These are phyloP conservation scores for Thyatira batis DNA, from an alignment of 2,888 invertebrate species.

Conservation along the genomic window DNA sequence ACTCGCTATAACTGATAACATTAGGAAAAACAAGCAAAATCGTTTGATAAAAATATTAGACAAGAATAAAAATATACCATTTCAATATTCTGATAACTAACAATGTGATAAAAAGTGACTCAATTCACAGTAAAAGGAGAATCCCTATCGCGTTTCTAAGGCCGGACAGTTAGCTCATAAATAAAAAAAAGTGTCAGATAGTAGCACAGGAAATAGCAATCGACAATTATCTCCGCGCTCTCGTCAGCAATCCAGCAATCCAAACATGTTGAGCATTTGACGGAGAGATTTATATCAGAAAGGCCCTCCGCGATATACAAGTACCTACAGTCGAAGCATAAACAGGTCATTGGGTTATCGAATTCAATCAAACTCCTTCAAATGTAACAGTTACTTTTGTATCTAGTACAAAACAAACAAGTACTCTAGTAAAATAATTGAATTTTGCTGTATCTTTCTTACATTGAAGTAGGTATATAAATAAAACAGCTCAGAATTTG, in stretches of 20 bases:
- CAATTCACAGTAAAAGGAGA: conserved; percentile 2
- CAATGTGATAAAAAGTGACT: not conserved
- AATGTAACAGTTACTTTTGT: conserved; percentile 12
- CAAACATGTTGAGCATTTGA: conserved; percentile 41
- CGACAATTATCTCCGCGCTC: conserved; percentile 62
- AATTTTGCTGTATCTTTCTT: no score
- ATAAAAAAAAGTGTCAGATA: conserved; percentile 61
- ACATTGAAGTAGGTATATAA: no score
- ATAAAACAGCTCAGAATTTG: no score
- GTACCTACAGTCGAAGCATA: conserved; percentile 27
- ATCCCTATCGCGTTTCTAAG: conserved; percentile 19
- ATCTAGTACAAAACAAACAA: not conserved
- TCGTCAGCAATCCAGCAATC: conserved; percentile 35
- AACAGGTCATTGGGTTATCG: conserved; percentile 40
- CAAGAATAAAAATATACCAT: not conserved
- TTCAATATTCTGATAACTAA: not conserved
- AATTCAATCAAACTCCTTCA: conserved; percentile 34
- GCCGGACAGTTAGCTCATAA: conserved; percentile 46
- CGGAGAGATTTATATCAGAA: conserved; percentile 54
- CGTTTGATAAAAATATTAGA: not conserved
- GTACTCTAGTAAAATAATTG: no score
- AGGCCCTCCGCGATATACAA: conserved; percentile 24
- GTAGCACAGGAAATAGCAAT: conserved; percentile 74
- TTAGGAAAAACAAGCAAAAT: not conserved
- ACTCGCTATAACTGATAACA: not conserved